These are phyloP conservation scores for Rhopalosiphum padi DNA, from an alignment of 1,140 invertebrate species.

Conservation along the genomic window DNA sequence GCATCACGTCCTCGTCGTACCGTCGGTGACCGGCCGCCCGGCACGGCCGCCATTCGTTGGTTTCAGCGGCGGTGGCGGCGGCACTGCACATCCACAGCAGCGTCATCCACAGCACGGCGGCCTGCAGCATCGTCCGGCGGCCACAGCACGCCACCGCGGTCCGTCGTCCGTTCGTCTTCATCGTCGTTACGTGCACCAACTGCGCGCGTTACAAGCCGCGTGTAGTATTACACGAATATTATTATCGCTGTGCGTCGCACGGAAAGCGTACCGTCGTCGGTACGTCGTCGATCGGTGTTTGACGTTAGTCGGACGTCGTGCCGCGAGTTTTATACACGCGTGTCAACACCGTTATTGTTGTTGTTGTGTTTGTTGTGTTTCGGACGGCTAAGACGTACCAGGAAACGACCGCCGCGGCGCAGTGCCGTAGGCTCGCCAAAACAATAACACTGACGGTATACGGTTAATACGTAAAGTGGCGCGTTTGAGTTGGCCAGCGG, in stretches of 20 bases:
- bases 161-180: background rate
- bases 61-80: background rate
- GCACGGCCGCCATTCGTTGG: background rate
- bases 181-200: background rate
- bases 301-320: background rate
- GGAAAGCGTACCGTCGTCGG: background rate
- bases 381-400: background rate
- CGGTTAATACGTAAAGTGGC: background rate
- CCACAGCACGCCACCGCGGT: background rate
- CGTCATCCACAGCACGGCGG: background rate
- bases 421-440: background rate
- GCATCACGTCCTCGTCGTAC: background rate
- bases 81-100: background rate
- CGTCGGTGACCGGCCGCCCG: background rate
- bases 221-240: background rate
- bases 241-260: background rate
- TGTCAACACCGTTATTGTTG: background rate
- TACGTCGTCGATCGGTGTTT: background rate
- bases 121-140: background rate
- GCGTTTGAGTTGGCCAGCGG: no score
- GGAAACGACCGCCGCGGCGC: background rate
- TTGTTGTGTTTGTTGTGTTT: background rate
- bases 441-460: background rate
- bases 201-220: background rate
- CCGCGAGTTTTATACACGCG: background rate